A percentile compares a stretch with the other conserved stretches of the same genome.
Conservation (phyloP, 2,797 vertebrate genomes). For the Molothrus aeneus region DNA sequence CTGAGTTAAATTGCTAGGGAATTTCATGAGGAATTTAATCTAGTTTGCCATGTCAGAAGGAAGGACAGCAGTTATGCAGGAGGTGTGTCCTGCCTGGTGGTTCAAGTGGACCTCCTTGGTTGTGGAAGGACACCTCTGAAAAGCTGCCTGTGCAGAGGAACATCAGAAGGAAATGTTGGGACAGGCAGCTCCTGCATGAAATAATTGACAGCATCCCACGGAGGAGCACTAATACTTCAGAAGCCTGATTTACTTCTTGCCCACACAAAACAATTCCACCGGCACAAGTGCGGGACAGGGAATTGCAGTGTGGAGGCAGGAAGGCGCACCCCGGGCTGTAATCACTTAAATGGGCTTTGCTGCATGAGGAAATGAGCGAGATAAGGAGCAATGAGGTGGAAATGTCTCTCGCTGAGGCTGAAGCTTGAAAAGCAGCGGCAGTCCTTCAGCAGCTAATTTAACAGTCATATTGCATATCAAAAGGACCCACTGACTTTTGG, state of each 20-base stretch:
- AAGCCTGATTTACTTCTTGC: neutral
- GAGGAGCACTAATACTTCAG: neutral
- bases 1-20: conserved; percentile 10
- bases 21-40: conserved; percentile 9
- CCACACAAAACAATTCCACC: neutral
- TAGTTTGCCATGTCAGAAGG: neutral
- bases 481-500: conserved; percentile 38
- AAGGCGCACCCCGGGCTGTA: neutral
- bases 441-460: conserved; percentile 29
- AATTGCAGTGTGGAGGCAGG: neutral
- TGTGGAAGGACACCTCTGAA: neutral
- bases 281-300: rapidly evolving
- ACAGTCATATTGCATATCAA: neutral
- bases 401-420: conserved; percentile 1
- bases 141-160: neutral
- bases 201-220: neutral
- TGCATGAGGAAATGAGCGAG: neutral
- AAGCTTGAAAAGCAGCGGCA: neutral
- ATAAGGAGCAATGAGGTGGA: neutral
- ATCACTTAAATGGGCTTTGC: neutral
- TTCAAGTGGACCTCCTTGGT: neutral
- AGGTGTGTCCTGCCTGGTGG: neutral
- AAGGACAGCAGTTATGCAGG: neutral
- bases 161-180: neutral
- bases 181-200: neutral